Conservation (phyloP, 2,797 vertebrate genomes). For the Muraenolepis orangiensis region DNA sequence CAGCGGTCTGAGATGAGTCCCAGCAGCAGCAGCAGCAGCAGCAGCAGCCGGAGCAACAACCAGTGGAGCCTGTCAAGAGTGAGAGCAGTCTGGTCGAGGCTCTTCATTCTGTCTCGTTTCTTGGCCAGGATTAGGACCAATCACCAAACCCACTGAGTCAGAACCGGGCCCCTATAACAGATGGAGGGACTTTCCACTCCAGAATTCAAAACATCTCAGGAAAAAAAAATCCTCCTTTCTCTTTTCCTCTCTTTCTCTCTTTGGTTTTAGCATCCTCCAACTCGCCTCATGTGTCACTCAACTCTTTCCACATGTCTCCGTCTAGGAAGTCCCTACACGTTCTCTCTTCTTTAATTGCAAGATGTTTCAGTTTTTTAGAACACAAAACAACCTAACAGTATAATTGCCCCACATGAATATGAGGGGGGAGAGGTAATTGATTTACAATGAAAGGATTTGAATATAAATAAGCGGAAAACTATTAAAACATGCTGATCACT, state of each 20-base stretch:
- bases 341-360: slow-evolving; percentile 31
- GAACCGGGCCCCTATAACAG: slow-evolving; percentile 72
- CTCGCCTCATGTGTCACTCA: slow-evolving; percentile 52
- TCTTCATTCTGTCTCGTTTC: slow-evolving; percentile 70
- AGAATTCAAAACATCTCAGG: slow-evolving; percentile 73
- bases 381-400: slow-evolving; percentile 49
- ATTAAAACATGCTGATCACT: background rate
- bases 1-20: slow-evolving; percentile 46
- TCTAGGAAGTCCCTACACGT: slow-evolving; percentile 60
- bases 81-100: slow-evolving; percentile 73
- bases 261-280: slow-evolving; percentile 46
- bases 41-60: slow-evolving; percentile 17
- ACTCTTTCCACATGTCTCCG: slow-evolving; percentile 69
- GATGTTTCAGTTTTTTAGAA: slow-evolving; percentile 38
- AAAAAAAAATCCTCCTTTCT: slow-evolving; percentile 56
- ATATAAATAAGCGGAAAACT: background rate
- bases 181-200: slow-evolving; percentile 63
- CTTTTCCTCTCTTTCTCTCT: background rate
- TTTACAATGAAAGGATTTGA: slow-evolving; percentile 15
- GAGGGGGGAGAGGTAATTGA: background rate
- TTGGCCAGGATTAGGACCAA: slow-evolving; percentile 74
- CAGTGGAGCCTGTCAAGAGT: slow-evolving; percentile 68
- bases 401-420: slow-evolving; percentile 48
- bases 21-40: slow-evolving; percentile 35
- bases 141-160: slow-evolving; percentile 67